A percentile compares a stretch with the other conserved stretches of the same genome.
phyloP scores from a whole-genome alignment of 2,888 invertebrate genomes.

The Cosmia pyralina region DNA sequence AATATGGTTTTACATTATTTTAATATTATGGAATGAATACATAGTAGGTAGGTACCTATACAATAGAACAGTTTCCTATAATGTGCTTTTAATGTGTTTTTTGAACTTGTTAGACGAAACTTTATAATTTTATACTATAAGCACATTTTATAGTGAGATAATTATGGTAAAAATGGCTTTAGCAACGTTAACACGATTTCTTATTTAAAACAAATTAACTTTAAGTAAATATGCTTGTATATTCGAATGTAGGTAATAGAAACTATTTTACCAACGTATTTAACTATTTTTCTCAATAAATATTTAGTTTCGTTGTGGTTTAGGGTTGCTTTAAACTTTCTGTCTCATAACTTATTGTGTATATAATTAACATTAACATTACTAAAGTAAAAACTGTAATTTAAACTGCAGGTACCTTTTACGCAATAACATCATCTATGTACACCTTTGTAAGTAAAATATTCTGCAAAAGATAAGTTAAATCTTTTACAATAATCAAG shows the following conservation, averaged over 20 bases:
- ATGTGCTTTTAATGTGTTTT: not conserved
- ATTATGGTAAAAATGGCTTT: not conserved
- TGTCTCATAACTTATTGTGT: not conserved
- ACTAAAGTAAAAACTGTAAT: not conserved
- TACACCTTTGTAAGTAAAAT: not conserved
- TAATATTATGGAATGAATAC: not conserved
- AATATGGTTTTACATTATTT: conserved; percentile 15
- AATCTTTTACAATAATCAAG: not conserved
- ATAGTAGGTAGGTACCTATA: not conserved
- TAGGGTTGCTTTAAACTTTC: not conserved
- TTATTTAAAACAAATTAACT: not conserved
- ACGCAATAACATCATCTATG: not conserved
- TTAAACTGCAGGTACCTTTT: not conserved
- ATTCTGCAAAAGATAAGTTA: not conserved
- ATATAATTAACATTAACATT: too few species aligned
- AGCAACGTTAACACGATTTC: not conserved
- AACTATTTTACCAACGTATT: not conserved
- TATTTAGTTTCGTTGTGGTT: not conserved
- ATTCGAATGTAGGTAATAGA: not conserved
- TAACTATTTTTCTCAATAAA: conserved; percentile 17
- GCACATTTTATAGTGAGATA: not conserved
- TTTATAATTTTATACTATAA: not conserved
- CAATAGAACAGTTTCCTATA: not conserved
- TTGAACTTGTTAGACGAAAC: not conserved
- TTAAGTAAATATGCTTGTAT: not conserved